Evolutionary conservation across 1,140 invertebrate species (phyloP).

Genomic region (Pseudomyrmex pallidus): DNA sequence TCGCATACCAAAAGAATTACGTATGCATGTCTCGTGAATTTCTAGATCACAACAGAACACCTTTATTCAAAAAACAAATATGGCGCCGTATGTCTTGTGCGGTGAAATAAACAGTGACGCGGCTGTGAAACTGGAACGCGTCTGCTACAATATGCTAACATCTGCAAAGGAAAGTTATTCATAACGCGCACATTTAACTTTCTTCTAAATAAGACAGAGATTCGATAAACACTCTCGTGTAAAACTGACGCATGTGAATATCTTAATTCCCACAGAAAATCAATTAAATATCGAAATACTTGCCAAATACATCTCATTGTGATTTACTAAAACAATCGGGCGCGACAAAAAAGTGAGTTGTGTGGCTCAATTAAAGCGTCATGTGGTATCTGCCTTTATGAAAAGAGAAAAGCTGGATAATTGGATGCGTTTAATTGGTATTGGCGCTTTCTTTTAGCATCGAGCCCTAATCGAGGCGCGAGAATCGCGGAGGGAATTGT

Average conservation of each 20-base stretch:
- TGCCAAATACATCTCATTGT: neutral
- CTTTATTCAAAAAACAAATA: constrained; percentile 62
- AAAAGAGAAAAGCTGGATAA: constrained; percentile 55
- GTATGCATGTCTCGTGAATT: constrained; percentile 62
- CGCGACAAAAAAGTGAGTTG: neutral
- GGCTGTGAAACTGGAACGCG: constrained; percentile 45
- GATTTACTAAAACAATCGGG: neutral
- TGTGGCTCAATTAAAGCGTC: constrained; percentile 2
- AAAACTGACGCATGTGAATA: constrained; percentile 11
- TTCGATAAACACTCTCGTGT: constrained; percentile 17
- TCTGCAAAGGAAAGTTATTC: constrained; percentile 23
- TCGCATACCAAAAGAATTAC: constrained; percentile 47
- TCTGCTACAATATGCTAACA: constrained; percentile 35
- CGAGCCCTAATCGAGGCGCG: constrained; percentile 28
- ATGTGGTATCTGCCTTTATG: constrained; percentile 28
- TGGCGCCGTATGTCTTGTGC: constrained; percentile 45
- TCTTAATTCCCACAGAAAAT: neutral
- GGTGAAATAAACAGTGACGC: constrained; percentile 39
- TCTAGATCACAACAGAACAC: constrained; percentile 57
- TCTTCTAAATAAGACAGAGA: constrained; percentile 31
- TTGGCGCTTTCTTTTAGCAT: constrained; percentile 29
- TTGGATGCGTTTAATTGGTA: constrained; percentile 57
- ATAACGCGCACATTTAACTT: constrained; percentile 22
- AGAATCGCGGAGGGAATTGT: neutral
- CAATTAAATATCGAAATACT: neutral